Evolutionary conservation across 2,888 invertebrate species (phyloP).

Genomic region (Eumacrocentrus americanus): DNA sequence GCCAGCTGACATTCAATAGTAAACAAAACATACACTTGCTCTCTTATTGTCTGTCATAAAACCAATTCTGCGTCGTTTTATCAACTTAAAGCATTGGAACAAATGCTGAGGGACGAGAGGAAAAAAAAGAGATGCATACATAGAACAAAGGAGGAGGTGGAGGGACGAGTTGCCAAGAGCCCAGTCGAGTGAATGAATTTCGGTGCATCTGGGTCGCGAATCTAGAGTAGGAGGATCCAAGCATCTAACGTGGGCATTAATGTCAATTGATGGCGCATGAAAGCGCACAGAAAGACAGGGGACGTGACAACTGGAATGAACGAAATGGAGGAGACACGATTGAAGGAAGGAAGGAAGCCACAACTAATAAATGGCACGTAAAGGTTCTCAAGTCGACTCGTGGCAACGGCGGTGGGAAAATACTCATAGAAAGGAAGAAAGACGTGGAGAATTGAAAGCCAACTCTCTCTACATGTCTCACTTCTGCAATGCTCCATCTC

Average conservation of each 20-base stretch:
- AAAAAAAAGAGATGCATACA: neutral
- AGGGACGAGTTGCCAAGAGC: neutral
- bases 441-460: neutral
- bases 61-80: no score
- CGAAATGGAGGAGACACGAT: slow-evolving; percentile 19
- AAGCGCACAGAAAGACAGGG: slow-evolving; percentile 27
- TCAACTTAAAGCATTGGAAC: no score
- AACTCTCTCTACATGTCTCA: neutral
- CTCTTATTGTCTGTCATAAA: no score
- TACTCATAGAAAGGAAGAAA: slow-evolving; percentile 2
- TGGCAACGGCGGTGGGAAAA: neutral
- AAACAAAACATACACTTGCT: slow-evolving; percentile 17
- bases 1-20: slow-evolving; percentile 27
- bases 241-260: slow-evolving; percentile 33
- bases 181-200: slow-evolving; percentile 13
- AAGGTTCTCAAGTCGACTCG: neutral
- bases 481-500: neutral
- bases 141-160: neutral
- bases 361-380: neutral
- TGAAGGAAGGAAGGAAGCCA: neutral
- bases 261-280: slow-evolving; percentile 33
- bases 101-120: neutral
- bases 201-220: slow-evolving; percentile 17
- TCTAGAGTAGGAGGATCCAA: slow-evolving; percentile 22
- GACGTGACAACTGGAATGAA: slow-evolving; percentile 26